Evolutionary conservation across 2,888 invertebrate species (phyloP).

Genomic region (Ceramica pisi): DNA sequence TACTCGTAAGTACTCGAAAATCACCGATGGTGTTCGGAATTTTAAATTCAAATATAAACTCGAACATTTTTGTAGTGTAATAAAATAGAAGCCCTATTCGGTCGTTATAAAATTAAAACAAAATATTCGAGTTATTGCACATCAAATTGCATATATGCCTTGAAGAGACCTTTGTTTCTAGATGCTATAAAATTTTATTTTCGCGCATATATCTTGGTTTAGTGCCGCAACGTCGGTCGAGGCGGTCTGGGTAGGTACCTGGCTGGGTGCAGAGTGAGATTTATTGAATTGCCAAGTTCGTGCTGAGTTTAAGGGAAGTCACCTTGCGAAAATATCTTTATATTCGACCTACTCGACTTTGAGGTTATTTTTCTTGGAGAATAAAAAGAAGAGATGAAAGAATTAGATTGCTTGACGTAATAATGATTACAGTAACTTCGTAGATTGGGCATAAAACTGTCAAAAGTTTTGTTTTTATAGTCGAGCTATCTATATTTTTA

Average conservation of each 20-base stretch:
- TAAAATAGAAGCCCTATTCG: slow-evolving; percentile 4
- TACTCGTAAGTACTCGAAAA: slow-evolving; percentile 30
- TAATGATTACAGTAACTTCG: slow-evolving; percentile 30
- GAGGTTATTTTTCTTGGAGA: slow-evolving; percentile 57
- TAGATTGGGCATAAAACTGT: slow-evolving; percentile 39
- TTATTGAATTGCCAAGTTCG: slow-evolving; percentile 59
- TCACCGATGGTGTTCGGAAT: slow-evolving; percentile 13
- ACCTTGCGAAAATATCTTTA: slow-evolving; percentile 73
- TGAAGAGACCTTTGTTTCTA: slow-evolving; percentile 67
- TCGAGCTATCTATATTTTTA: neutral
- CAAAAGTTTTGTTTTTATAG: slow-evolving; percentile 35
- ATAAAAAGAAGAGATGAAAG: slow-evolving; percentile 32
- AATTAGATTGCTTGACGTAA: slow-evolving; percentile 20
- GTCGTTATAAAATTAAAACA: slow-evolving; percentile 13
- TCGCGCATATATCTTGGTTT: slow-evolving; percentile 69
- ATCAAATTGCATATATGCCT: slow-evolving; percentile 39
- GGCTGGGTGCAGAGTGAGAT: slow-evolving; percentile 52
- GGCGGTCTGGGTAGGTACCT: slow-evolving; percentile 52
- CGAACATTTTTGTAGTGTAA: neutral
- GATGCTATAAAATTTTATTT: slow-evolving; percentile 73
- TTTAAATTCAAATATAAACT: neutral
- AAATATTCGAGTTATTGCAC: slow-evolving; percentile 19
- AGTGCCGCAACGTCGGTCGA: slow-evolving; percentile 52
- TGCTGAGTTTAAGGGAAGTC: slow-evolving; percentile 67
- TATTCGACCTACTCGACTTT: slow-evolving; percentile 71